A percentile compares a stretch with the other conserved stretches of the same genome.
Evolutionary conservation across 2,888 invertebrate species (phyloP).

Genomic region (Romanomermis culicivorax): DNA sequence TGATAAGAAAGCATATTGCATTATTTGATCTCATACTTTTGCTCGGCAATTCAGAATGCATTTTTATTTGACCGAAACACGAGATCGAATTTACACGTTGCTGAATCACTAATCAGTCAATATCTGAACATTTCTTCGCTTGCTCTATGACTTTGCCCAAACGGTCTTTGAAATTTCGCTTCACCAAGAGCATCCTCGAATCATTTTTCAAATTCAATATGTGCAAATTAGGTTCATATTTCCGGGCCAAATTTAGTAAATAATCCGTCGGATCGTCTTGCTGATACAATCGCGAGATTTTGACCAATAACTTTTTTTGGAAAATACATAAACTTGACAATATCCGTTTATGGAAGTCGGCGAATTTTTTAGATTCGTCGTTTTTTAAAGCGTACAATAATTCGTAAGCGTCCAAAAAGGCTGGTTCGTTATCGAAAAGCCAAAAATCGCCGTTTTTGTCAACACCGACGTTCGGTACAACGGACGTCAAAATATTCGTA

Average conservation of each 20-base stretch:
- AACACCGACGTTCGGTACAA: neutral
- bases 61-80: too few relatives aligned
- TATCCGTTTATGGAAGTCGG: neutral
- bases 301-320: too few relatives aligned
- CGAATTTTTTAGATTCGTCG: neutral
- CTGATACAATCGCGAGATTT: neutral
- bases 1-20: too few relatives aligned
- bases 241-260: neutral
- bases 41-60: too few relatives aligned
- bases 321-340: neutral
- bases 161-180: neutral
- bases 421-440: conserved; percentile 1
- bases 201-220: neutral
- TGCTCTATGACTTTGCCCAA: neutral
- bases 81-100: neutral
- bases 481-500: neutral
- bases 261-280: neutral
- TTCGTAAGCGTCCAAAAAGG: neutral
- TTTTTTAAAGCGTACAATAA: neutral
- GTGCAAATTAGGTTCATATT: neutral
- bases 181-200: neutral
- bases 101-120: too few relatives aligned
- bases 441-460: neutral
- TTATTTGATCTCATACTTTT: too few relatives aligned
- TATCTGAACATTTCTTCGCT: neutral